These are phyloP conservation scores for Lemur catta DNA, from an alignment of 2,797 vertebrate genomes.

Conservation along the genomic window DNA sequence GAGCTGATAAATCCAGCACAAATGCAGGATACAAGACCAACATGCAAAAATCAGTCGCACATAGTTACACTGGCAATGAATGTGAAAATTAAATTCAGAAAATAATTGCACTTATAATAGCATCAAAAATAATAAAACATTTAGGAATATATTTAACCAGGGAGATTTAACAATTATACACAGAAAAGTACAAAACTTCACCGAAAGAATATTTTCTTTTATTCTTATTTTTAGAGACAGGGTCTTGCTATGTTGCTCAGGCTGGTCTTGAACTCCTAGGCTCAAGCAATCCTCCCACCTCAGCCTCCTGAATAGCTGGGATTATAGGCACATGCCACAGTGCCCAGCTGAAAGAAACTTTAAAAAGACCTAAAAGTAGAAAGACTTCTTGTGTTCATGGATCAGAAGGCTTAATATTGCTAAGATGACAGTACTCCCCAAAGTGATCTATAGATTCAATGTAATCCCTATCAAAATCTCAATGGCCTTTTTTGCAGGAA, in stretches of 20 bases:
- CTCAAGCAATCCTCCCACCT: no score
- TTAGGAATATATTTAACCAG: slow-evolving; percentile 22
- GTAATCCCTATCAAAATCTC: not conserved
- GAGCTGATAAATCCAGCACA: not conserved
- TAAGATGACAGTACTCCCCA: not conserved
- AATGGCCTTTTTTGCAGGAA: slow-evolving; percentile 24
- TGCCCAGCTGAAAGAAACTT: not conserved
- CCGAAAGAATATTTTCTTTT: not conserved
- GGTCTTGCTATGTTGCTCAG: no score
- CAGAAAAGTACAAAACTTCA: not conserved
- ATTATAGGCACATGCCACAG: no score
- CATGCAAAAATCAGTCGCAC: not conserved
- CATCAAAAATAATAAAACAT: slow-evolving; percentile 32
- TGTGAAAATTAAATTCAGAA: not conserved
- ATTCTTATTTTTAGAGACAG: no score
- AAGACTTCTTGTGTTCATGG: not conserved
- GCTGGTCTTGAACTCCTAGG: no score
- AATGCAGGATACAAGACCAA: not conserved
- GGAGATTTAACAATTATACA: not conserved
- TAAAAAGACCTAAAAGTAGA: not conserved
- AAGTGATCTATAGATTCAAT: not conserved
- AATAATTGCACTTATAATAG: slow-evolving; percentile 18
- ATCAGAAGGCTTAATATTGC: not conserved
- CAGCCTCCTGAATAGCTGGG: no score
- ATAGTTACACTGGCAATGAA: not conserved